A percentile compares a stretch with the other conserved stretches of the same genome.
Evolutionary conservation across 92 coral and sea anemone species (phyloP).

Genomic region (Epizoanthus illoricatus): DNA sequence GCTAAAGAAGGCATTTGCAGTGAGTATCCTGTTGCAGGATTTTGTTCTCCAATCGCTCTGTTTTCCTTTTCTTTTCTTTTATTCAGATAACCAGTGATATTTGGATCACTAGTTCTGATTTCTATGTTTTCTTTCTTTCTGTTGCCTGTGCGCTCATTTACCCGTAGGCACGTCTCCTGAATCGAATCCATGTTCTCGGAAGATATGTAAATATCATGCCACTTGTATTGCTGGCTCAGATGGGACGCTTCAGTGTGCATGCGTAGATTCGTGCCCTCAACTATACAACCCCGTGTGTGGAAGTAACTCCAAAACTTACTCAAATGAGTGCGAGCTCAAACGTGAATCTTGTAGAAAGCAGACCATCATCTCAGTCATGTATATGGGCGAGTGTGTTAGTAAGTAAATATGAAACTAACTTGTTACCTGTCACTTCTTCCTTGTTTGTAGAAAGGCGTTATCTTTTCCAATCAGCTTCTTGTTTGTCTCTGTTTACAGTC

Average conservation of each 20-base stretch:
- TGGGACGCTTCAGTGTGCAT: slow-evolving; percentile 58
- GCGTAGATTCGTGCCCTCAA: slow-evolving; percentile 57
- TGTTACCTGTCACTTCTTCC: background rate
- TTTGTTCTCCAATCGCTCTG: background rate
- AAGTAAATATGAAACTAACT: slow-evolving; percentile 11
- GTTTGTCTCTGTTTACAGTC: too few species aligned
- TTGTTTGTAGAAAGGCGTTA: background rate
- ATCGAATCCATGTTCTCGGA: slow-evolving; percentile 58
- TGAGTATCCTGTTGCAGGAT: slow-evolving; percentile 42
- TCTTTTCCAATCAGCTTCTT: too few species aligned
- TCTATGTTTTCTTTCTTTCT: background rate
- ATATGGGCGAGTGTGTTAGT: slow-evolving; percentile 70
- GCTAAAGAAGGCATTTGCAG: slow-evolving; percentile 84
- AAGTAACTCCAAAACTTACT: slow-evolving; percentile 63
- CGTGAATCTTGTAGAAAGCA: slow-evolving; percentile 70
- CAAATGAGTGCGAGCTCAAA: slow-evolving; percentile 69
- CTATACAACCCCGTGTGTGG: slow-evolving; percentile 63
- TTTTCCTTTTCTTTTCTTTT: background rate
- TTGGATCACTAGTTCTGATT: background rate
- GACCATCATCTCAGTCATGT: slow-evolving; percentile 37
- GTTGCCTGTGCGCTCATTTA: slow-evolving; percentile 19
- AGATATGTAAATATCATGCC: slow-evolving; percentile 62
- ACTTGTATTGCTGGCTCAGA: slow-evolving; percentile 55
- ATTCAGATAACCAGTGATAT: background rate
- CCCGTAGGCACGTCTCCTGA: slow-evolving; percentile 27